phyloP scores from a whole-genome alignment of 1,140 invertebrate species.

The Trichonephila inaurata region DNA sequence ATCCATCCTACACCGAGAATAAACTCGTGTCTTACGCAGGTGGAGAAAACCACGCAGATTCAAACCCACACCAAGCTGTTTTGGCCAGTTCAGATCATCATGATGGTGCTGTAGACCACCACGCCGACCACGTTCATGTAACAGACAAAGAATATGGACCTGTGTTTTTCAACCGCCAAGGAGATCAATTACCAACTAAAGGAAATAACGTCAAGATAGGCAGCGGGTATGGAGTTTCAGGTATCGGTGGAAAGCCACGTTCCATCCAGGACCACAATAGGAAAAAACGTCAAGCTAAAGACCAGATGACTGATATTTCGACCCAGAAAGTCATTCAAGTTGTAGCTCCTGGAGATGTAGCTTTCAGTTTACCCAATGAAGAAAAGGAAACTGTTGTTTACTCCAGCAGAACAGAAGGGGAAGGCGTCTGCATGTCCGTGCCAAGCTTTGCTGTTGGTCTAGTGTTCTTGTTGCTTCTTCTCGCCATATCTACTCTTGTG shows the following conservation, averaged over 20 bases:
- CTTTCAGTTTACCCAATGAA: constrained; percentile 89
- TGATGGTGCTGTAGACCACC: not conserved
- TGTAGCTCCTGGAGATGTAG: constrained; percentile 95
- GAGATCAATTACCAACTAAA: constrained; percentile 69
- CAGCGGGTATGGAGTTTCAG: constrained; percentile 67
- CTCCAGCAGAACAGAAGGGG: constrained; percentile 83
- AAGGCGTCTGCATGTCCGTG: constrained; percentile 93
- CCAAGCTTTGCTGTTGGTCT: constrained; percentile 94
- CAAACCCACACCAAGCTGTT: constrained; percentile 53
- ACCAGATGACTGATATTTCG: constrained; percentile 92
- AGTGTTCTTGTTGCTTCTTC: constrained; percentile 92
- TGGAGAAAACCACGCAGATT: constrained; percentile 7
- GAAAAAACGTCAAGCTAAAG: constrained; percentile 81
- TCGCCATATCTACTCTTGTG: constrained; percentile 93
- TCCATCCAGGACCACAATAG: constrained; percentile 86
- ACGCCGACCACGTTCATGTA: not conserved
- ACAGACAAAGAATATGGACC: constrained; percentile 45
- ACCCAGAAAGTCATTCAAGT: constrained; percentile 95
- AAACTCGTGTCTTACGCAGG: constrained; percentile 58
- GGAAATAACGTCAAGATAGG: constrained; percentile 63
- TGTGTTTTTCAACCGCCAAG: constrained; percentile 75
- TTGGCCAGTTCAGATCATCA: constrained; percentile 2
- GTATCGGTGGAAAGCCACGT: constrained; percentile 77
- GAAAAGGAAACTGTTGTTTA: constrained; percentile 90
- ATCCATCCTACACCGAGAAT: constrained; percentile 77